A percentile compares a stretch with the other conserved stretches of the same genome.
Evolutionary conservation across 2,113 vertebrate species (phyloP).

Genomic region (Hemichromis elongatus): DNA sequence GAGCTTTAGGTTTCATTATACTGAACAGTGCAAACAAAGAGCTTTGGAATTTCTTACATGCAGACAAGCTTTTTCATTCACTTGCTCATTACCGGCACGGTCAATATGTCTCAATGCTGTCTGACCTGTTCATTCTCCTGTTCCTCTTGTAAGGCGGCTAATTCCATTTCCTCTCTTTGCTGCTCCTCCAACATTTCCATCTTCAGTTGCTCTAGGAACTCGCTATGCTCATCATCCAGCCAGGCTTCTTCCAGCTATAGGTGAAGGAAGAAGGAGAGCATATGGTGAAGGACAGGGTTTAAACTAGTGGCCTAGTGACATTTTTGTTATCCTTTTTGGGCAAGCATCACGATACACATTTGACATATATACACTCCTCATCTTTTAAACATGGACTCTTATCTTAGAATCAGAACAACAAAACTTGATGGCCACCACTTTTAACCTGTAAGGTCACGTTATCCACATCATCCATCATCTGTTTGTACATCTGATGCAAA

Average conservation of each 20-base stretch:
- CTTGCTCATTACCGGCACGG: background rate
- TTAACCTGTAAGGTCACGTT: conserved; percentile 17
- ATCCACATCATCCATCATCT: conserved; percentile 52
- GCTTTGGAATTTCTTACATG: background rate
- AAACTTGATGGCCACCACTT: conserved; percentile 33
- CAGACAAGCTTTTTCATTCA: background rate
- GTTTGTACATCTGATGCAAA: conserved; percentile 41
- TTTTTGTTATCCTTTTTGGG: background rate
- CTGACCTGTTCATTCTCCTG: conserved; percentile 77
- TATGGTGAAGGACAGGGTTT: background rate
- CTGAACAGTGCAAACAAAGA: background rate
- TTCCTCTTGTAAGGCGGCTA: conserved; percentile 77
- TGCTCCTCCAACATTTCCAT: conserved; percentile 93
- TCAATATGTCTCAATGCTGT: background rate
- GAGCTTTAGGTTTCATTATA: background rate
- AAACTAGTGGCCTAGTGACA: conserved; percentile 18
- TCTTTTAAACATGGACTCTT: conserved; percentile 20
- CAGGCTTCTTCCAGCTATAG: conserved; percentile 91
- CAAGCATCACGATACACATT: background rate
- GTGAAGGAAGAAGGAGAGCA: background rate
- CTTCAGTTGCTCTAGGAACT: conserved; percentile 96
- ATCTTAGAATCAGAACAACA: conserved; percentile 31
- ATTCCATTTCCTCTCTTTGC: conserved; percentile 82
- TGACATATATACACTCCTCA: background rate
- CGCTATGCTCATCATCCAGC: conserved; percentile 96